Conservation (phyloP, 2,797 vertebrate species). For the Pteronotus mesoamericanus region DNA sequence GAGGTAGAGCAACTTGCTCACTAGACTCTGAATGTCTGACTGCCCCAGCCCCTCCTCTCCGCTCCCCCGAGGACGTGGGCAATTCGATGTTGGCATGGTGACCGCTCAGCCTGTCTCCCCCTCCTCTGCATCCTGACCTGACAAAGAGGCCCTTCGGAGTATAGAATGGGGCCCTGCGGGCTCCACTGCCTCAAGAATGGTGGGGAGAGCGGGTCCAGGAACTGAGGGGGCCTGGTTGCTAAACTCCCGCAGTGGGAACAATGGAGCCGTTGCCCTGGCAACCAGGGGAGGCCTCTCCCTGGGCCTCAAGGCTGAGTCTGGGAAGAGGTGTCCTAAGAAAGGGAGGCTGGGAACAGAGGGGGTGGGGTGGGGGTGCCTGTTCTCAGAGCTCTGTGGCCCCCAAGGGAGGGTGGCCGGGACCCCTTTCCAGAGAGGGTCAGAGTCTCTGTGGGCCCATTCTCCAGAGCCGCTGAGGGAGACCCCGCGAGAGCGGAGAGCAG, state of each 20-base stretch:
- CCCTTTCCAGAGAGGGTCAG: background rate
- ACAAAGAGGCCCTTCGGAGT: slow-evolving; percentile 65
- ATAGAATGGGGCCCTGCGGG: slow-evolving; percentile 73
- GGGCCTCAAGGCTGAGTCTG: slow-evolving; percentile 60
- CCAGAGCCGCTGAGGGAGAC: background rate
- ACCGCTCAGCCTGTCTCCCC: slow-evolving; percentile 42
- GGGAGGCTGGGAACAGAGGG: background rate
- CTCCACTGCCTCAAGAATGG: slow-evolving; percentile 61
- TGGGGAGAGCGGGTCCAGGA: slow-evolving; percentile 15
- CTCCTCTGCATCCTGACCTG: slow-evolving; percentile 27
- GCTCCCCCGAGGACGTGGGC: background rate
- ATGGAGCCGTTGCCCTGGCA: slow-evolving; percentile 78
- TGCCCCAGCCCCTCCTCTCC: background rate
- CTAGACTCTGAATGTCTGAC: background rate
- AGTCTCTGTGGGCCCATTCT: background rate
- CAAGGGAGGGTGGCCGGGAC: background rate
- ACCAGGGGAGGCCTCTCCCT: slow-evolving; percentile 55
- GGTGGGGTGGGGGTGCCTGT: background rate
- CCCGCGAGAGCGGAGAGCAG: rapidly evolving
- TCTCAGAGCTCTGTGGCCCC: background rate
- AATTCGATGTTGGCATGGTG: slow-evolving; percentile 63
- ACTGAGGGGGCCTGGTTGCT: slow-evolving; percentile 49
- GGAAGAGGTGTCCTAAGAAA: slow-evolving; percentile 57
- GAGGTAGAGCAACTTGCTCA: background rate
- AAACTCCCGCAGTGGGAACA: slow-evolving; percentile 75